Evolutionary conservation across 2,113 vertebrate species (phyloP).

Genomic region (Amphilophus citrinellus): DNA sequence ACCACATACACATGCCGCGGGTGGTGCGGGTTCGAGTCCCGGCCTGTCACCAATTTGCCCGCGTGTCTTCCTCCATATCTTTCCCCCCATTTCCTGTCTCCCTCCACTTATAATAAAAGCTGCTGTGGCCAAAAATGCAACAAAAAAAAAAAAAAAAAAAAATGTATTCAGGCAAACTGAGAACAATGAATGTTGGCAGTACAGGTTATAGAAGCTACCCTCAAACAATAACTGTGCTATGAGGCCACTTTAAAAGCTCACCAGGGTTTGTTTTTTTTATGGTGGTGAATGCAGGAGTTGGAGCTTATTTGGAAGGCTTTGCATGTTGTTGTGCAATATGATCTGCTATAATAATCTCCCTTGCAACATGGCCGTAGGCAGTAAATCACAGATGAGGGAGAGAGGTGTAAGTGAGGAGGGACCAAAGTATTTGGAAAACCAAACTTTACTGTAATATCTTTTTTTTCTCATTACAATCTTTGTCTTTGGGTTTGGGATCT

Average conservation of each 20-base stretch:
- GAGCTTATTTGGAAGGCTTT: slow-evolving; percentile 23
- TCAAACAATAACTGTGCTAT: background rate
- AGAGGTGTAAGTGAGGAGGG: background rate
- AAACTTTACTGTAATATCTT: background rate
- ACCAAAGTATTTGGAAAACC: background rate
- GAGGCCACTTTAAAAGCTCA: background rate
- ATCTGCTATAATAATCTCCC: slow-evolving; percentile 36
- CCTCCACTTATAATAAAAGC: too few species aligned
- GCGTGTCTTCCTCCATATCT: too few species aligned
- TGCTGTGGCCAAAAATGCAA: too few species aligned
- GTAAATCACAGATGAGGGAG: slow-evolving; percentile 5
- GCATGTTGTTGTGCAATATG: slow-evolving; percentile 54
- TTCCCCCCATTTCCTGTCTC: too few species aligned
- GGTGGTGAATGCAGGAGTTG: background rate
- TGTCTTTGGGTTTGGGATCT: background rate
- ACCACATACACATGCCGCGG: too few species aligned
- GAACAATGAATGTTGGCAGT: background rate
- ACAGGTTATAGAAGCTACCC: background rate
- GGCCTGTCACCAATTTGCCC: too few species aligned
- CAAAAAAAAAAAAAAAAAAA: too few species aligned
- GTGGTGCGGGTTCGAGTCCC: too few species aligned
- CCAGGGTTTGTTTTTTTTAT: background rate
- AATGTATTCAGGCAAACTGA: too few species aligned
- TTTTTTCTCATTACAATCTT: background rate
- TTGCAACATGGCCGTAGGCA: slow-evolving; percentile 11